Base-by-base conservation (phyloP, 2,797 vertebrate species). In the Ceryle rudis region DNA sequence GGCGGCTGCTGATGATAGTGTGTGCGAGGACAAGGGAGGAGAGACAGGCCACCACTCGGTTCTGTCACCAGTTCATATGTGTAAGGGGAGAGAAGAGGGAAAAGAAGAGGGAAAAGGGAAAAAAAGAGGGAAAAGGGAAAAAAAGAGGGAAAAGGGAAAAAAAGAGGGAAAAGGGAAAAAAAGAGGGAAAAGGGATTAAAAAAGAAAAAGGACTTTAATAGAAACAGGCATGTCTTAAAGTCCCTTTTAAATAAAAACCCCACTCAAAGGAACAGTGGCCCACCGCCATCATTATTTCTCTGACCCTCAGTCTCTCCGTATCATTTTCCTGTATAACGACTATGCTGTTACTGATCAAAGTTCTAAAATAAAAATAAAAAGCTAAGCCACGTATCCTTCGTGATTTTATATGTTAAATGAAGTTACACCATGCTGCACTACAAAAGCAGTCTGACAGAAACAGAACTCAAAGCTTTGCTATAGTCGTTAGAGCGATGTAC, bases 391-490 rank as follows among this genome's bases (percentile, higher is more conserved):
- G 15, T 18, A 31, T 37, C 41, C 21, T 72, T 81, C n/a, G 47
- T 46, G 42, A 79, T 6, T 74, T 55, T 52, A 33, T 39, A 78
- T 31, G 23, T 39, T 81, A 66, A 23, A 62, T 29, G 29, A 78
- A 82, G 35, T 54, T 84, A 92, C n/a, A 62, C 26, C 46, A 85
- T 52, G 57, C n/a, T 37, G 6, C 31, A 60, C 23, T n/a, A 17
- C 44, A 54, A 82, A 82, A 95, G 58, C 31, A 79, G 55, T 31
- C 21, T 64, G 70, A 81, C 1, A 16, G 66, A 86, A 77, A 74
- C 29, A 83, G 78, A 91, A 35, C 22, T 83, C 37, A 20, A 51
- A 86, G n/a, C 81, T 84, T 71, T 78, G 35, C 31, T 92, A 29
- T 42, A 7, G 81, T 89, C 86, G 22, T 58, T 79, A 60, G 33